Conservation (phyloP, 37 sponge, comb jelly and placozoan species). For the Cladorhizidae sp. region DNA sequence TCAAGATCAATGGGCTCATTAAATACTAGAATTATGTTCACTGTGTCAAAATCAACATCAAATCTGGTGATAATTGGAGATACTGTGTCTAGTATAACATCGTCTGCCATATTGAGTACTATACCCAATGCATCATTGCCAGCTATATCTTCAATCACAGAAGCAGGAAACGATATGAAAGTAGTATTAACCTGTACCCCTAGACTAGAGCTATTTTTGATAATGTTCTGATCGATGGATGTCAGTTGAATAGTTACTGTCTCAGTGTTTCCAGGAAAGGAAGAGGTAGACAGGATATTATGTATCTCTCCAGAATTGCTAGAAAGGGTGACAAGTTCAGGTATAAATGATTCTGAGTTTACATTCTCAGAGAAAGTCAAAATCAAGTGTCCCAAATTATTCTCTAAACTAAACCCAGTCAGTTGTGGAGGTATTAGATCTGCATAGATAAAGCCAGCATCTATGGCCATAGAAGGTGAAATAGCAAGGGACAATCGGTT, state of each 20-base stretch:
- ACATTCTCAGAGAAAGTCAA: constrained; percentile 81
- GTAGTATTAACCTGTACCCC: constrained; percentile 48
- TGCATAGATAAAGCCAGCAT: constrained; percentile 42
- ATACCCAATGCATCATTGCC: constrained; percentile 59
- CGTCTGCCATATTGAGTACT: neutral
- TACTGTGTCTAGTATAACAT: constrained; percentile 57
- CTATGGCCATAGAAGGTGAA: constrained; percentile 20
- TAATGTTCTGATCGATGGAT: constrained; percentile 46
- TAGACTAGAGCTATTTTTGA: constrained; percentile 67
- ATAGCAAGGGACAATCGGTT: constrained; percentile 43
- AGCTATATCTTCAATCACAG: constrained; percentile 73
- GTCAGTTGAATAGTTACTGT: constrained; percentile 49
- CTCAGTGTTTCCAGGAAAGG: constrained; percentile 9
- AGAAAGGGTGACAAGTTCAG: constrained; percentile 41
- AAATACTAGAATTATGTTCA: constrained; percentile 68
- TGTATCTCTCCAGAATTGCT: constrained; percentile 24
- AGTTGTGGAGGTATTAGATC: constrained; percentile 82
- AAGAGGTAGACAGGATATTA: constrained; percentile 23
- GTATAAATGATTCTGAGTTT: constrained; percentile 46
- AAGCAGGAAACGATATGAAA: constrained; percentile 52
- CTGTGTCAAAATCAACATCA: constrained; percentile 57
- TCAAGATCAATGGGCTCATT: constrained; percentile 73
- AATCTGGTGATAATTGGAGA: constrained; percentile 58
- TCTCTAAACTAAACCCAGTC: constrained; percentile 56
- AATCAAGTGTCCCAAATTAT: constrained; percentile 54